Evolutionary conservation across 1,140 invertebrate species (phyloP).

Genomic region (Drosophila tropicalis): DNA sequence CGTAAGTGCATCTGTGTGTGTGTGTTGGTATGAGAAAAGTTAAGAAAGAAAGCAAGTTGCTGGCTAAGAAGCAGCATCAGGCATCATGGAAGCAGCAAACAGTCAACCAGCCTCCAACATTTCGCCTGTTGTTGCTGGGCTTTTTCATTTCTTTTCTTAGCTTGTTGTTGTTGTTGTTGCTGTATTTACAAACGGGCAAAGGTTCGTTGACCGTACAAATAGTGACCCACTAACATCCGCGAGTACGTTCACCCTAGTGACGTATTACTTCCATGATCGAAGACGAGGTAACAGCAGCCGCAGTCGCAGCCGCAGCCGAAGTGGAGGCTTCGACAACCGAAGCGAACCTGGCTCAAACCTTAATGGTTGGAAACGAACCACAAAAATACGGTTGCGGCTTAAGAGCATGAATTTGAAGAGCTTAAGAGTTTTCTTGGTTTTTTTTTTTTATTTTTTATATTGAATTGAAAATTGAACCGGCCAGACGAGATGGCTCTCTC

Average conservation of each 20-base stretch:
- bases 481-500: neutral
- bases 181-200: constrained; percentile 82
- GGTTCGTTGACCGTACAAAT: constrained; percentile 83
- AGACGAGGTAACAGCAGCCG: constrained; percentile 43
- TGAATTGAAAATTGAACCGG: neutral
- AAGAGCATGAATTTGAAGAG: constrained; percentile 43
- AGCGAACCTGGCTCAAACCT: constrained; percentile 72
- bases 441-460: neutral
- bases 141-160: constrained; percentile 50
- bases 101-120: constrained; percentile 15
- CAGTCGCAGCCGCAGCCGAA: constrained; percentile 16
- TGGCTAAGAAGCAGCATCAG: constrained; percentile 52
- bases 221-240: constrained; percentile 84
- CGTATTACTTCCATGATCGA: constrained; percentile 81
- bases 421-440: constrained; percentile 60
- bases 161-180: constrained; percentile 46
- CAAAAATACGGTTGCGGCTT: constrained; percentile 31
- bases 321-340: constrained; percentile 45
- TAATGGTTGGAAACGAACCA: constrained; percentile 63
- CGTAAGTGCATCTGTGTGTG: constrained; percentile 16
- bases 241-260: constrained; percentile 83
- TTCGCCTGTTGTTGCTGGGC: constrained; percentile 49
- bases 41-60: constrained; percentile 73
- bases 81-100: constrained; percentile 35
- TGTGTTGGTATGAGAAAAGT: constrained; percentile 49